Evolutionary conservation across 2,113 vertebrate species (phyloP).

Genomic region (Larimichthys polyactis): DNA sequence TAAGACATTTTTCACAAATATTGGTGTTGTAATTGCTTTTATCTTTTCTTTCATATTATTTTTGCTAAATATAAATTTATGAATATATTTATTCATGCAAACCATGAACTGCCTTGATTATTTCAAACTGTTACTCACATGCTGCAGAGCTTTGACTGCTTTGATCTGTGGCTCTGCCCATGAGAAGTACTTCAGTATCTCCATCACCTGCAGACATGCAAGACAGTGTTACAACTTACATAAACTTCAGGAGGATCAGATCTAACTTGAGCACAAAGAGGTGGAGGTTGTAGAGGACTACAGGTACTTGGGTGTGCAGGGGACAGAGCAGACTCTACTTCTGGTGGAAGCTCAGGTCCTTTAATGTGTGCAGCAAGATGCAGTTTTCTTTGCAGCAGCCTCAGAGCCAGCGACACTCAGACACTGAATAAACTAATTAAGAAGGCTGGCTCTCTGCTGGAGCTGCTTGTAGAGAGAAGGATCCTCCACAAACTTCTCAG

Average conservation of each 20-base stretch:
- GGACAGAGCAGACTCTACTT: too few relatives aligned
- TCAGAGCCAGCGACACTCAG: too few relatives aligned
- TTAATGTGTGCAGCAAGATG: too few relatives aligned
- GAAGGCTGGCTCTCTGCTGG: too few relatives aligned
- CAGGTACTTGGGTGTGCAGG: too few relatives aligned
- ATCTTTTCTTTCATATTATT: neutral
- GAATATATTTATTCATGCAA: neutral
- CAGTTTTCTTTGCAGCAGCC: too few relatives aligned
- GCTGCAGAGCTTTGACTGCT: conserved; percentile 96
- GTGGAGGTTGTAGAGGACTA: too few relatives aligned
- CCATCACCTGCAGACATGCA: conserved; percentile 89
- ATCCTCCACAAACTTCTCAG: too few relatives aligned
- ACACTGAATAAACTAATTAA: too few relatives aligned
- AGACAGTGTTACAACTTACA: conserved; percentile 12
- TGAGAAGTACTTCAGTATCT: conserved; percentile 96
- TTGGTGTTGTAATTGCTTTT: neutral
- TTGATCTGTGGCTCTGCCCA: conserved; percentile 98
- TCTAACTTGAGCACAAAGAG: too few relatives aligned
- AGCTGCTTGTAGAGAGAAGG: too few relatives aligned
- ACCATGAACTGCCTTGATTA: neutral
- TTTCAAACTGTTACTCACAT: conserved; percentile 85
- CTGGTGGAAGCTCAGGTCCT: too few relatives aligned
- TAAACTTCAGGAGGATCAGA: neutral
- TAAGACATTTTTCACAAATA: neutral
- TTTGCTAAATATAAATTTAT: neutral